Conservation (phyloP, 2,888 invertebrate genomes). For the Drosophila falleni region DNA sequence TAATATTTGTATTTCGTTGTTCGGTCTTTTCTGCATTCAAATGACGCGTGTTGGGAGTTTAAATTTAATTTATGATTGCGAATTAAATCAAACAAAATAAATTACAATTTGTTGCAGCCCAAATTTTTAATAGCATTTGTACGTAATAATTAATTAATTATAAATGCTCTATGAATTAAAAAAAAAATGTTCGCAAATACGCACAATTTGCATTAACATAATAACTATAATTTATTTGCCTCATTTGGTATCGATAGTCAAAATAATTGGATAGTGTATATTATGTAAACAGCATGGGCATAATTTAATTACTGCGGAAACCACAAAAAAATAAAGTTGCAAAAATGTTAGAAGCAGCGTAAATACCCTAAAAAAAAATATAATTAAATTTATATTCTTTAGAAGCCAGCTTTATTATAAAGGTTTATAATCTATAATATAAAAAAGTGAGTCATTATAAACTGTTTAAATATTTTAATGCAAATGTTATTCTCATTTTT, state of each 20-base stretch:
- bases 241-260: constrained; percentile 1
- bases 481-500: not conserved
- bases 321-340: no score
- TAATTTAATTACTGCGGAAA: constrained; percentile 1
- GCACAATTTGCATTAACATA: constrained; percentile 33
- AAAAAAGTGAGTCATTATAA: no score
- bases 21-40: constrained; percentile 25
- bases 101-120: constrained; percentile 11
- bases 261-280: constrained; percentile 21
- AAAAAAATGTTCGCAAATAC: constrained; percentile 14
- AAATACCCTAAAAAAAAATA: not conserved
- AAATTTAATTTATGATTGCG: constrained; percentile 18
- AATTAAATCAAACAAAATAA: constrained; percentile 29
- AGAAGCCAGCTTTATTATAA: no score
- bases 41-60: constrained; percentile 9
- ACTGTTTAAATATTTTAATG: no score
- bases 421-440: no score
- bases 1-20: constrained; percentile 20
- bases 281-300: not conserved
- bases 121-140: constrained; percentile 14
- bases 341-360: not conserved
- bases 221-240: constrained; percentile 29
- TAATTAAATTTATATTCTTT: not conserved
- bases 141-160: constrained; percentile 29
- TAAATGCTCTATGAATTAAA: not conserved